phyloP scores from a whole-genome alignment of 2,888 invertebrate species.

The Eristalis tenax region DNA sequence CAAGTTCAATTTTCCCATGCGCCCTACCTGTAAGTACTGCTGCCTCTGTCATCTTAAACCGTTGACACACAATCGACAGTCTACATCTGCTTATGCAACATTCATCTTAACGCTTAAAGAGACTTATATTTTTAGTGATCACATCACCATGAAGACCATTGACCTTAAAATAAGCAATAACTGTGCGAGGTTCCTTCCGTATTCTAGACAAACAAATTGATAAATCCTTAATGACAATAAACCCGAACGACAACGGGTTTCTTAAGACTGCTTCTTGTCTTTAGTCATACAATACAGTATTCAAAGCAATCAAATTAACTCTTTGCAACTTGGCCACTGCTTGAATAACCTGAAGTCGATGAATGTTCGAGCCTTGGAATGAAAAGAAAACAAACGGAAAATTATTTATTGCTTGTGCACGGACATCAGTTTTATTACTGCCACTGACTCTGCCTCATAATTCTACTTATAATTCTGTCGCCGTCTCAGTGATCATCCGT shows the following conservation, averaged over 20 bases:
- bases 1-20: too few relatives aligned
- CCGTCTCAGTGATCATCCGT: slow-evolving; percentile 65
- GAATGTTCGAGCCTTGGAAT: slow-evolving; percentile 10
- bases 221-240: not conserved
- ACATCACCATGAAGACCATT: not conserved
- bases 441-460: slow-evolving; percentile 62
- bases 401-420: slow-evolving; percentile 59
- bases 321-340: not conserved
- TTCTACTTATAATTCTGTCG: slow-evolving; percentile 65
- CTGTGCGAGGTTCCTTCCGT: not conserved
- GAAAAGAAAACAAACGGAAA: slow-evolving; percentile 41
- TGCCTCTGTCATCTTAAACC: too few relatives aligned
- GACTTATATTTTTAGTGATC: too few relatives aligned
- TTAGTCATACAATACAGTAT: not conserved
- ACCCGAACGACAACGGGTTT: too few relatives aligned
- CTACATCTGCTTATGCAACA: too few relatives aligned
- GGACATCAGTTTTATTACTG: slow-evolving; percentile 69
- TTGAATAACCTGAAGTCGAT: slow-evolving; percentile 7
- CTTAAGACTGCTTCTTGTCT: not conserved
- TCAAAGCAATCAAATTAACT: slow-evolving; percentile 22
- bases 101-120: too few relatives aligned
- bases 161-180: not conserved
- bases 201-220: not conserved
- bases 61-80: too few relatives aligned
- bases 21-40: too few relatives aligned